Base-by-base conservation (phyloP, 2,888 invertebrate genomes). In the Phengaris alcon region DNA sequence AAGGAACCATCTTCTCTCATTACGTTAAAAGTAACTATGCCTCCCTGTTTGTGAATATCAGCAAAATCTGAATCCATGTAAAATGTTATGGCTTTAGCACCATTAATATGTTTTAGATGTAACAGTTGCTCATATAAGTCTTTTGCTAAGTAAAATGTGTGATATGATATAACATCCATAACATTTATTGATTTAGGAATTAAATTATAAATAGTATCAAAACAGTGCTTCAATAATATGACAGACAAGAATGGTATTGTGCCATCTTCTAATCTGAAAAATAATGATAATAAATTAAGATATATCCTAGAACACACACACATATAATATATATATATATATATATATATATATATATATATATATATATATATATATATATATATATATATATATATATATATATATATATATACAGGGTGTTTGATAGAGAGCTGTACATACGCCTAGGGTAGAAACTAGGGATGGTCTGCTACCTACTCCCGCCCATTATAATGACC, bases 211-310 rank as follows among this genome's bases (percentile, higher is more conserved):
- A 98, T 84, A 6, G 95, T 94, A 76, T 97, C 96, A 85, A 99
- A 97, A 74, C 98, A 98, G 89, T 97, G 96, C 79, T 95, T 95
- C 6, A 99, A 86, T 2, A 97, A 95, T 73, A 97, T 89, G 78
- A 99, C 97, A 44, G 97, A 96, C 69, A 99, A 91, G 88, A 97
- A 99, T 15, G 98, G 94, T 15, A 97, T 82, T 0, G 99, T 98
- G 5, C 99, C 99, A 93, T 99, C 99, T 94, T 99, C 99, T 90
- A 98, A 98, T 80, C 97, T 97, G 88, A 88, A 91, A 78, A 8
- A 72, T 5, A 48, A 48, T 7, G 1, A 6, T 8, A 6, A 48
- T 48, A 48, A 7, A 59, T 0, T 54, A 59, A 59, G 22, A 22
- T 22, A 22, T 22, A 22, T 22, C 22, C 22, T 22, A 22, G 22